Conservation (phyloP, 1,140 invertebrate species). For the Drosophila grimshawi region DNA sequence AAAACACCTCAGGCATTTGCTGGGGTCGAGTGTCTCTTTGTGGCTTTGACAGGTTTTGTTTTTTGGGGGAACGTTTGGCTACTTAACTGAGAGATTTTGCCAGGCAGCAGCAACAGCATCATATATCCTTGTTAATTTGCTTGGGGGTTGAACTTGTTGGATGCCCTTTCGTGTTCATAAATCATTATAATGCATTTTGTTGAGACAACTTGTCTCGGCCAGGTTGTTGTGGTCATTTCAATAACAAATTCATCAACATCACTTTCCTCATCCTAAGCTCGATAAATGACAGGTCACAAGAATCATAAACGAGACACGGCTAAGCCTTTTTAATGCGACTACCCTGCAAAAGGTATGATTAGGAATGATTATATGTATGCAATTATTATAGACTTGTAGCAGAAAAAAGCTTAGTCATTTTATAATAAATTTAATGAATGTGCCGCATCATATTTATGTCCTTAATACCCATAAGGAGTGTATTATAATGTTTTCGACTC, state of each 20-base stretch:
- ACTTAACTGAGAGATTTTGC: slow-evolving; percentile 56
- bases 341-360: neutral
- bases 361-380: neutral
- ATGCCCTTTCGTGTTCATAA: slow-evolving; percentile 46
- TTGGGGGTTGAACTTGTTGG: slow-evolving; percentile 55
- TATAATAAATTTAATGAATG: no score
- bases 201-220: slow-evolving; percentile 59
- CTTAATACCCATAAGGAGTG: no score
- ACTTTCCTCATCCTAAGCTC: slow-evolving; percentile 17
- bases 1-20: slow-evolving; percentile 70
- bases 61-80: slow-evolving; percentile 52
- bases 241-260: slow-evolving; percentile 64
- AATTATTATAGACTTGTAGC: neutral
- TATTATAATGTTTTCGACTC: no score
- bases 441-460: no score
- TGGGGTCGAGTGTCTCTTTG: slow-evolving; percentile 77
- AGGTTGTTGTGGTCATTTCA: slow-evolving; percentile 61
- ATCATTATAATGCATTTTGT: slow-evolving; percentile 78
- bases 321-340: no score
- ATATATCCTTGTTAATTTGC: slow-evolving; percentile 80
- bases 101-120: slow-evolving; percentile 43
- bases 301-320: neutral
- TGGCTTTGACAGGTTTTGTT: slow-evolving; percentile 77
- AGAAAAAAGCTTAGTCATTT: neutral
- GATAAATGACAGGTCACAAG: slow-evolving; percentile 23